Conservation (phyloP, 2,888 invertebrate species). For the Villa cingulata region DNA sequence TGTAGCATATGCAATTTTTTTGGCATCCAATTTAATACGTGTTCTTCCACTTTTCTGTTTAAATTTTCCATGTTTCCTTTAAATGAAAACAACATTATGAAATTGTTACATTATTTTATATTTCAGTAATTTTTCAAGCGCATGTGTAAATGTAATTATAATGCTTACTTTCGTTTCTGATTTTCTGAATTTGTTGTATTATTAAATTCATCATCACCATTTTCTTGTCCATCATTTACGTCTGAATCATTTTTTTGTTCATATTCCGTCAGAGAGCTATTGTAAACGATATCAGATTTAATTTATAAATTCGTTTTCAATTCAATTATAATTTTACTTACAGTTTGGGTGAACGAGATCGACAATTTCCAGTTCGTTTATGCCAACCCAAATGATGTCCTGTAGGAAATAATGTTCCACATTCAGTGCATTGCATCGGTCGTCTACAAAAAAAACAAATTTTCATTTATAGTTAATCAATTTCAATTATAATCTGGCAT, state of each 20-base stretch:
- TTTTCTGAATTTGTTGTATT: background rate
- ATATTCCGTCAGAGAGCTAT: background rate
- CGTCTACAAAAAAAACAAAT: slow-evolving; percentile 20
- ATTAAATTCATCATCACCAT: background rate
- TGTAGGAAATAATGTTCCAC: slow-evolving; percentile 32
- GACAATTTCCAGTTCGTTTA: slow-evolving; percentile 31
- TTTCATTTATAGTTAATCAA: background rate
- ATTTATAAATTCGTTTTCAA: background rate
- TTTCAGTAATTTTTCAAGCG: no score
- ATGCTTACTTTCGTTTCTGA: background rate
- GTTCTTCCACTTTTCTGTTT: slow-evolving; percentile 33
- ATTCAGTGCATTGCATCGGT: slow-evolving; percentile 35
- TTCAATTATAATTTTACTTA: slow-evolving; percentile 14
- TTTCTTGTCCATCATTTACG: background rate
- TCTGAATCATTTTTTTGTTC: slow-evolving; percentile 1
- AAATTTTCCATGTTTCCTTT: background rate
- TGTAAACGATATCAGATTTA: no score
- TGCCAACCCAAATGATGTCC: slow-evolving; percentile 36
- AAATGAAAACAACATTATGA: background rate
- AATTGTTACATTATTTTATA: no score
- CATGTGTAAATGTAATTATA: no score
- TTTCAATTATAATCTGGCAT: no score
- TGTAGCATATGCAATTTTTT: slow-evolving; percentile 32
- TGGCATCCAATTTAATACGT: slow-evolving; percentile 32
- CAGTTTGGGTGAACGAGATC: slow-evolving; percentile 32